phyloP scores from a whole-genome alignment of 37 sponge, comb jelly and placozoan species.

The Ephydatia muelleri region DNA sequence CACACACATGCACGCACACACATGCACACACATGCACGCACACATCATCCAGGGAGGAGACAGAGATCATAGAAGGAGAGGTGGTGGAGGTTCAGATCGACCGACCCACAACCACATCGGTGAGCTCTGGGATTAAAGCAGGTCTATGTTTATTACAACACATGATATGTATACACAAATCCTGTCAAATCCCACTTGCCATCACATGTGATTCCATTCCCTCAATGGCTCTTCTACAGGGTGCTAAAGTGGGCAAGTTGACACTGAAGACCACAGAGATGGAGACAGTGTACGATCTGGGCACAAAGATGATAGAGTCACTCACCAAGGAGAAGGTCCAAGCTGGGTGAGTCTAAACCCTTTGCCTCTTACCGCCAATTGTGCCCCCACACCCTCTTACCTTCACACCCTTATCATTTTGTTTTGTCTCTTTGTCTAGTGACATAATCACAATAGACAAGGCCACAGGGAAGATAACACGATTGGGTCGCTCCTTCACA shows the following conservation, averaged over 20 bases:
- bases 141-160: neutral
- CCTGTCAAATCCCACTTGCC: neutral
- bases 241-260: slow-evolving; percentile 93
- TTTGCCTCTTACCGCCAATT: neutral
- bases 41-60: slow-evolving; percentile 80
- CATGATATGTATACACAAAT: neutral
- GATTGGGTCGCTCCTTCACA: slow-evolving; percentile 94
- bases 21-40: neutral
- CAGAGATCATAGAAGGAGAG: slow-evolving; percentile 98
- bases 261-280: slow-evolving; percentile 98
- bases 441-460: slow-evolving; percentile 98
- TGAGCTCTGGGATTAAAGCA: slow-evolving; percentile 27
- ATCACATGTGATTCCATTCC: neutral
- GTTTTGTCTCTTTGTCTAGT: slow-evolving; percentile 6
- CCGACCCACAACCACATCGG: slow-evolving; percentile 89
- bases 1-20: neutral
- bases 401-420: neutral
- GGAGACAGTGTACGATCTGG: slow-evolving; percentile 98
- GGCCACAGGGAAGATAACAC: slow-evolving; percentile 87
- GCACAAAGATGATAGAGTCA: slow-evolving; percentile 97
- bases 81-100: slow-evolving; percentile 98
- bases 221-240: slow-evolving; percentile 43
- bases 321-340: slow-evolving; percentile 96
- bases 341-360: slow-evolving; percentile 86
- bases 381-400: neutral